Base-by-base conservation (phyloP, 2,113 vertebrate species). In the Alexandromys fortis region DNA sequence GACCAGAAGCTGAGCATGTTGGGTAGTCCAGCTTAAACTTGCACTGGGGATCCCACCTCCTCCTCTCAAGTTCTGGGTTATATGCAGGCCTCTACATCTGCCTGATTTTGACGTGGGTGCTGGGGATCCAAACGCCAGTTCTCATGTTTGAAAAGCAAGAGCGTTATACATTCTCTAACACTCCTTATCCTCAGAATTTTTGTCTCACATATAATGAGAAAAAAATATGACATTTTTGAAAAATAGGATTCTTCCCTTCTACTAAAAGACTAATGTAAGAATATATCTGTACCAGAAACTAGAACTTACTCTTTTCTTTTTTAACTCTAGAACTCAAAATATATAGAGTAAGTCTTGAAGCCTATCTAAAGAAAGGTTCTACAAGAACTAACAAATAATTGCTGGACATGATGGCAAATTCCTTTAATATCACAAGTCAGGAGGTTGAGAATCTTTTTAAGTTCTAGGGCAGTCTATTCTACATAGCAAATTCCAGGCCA, bases 241-340 rank as follows among this genome's bases (percentile, higher is more conserved):
- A 97, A 65, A 38, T 38, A 91, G 7, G 5, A 91, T 65, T 89
- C 13, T 82, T 77, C 24, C 61, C 42, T 81, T 91, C 4, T 89
- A 91, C 55, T 73, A 86, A 95, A 96, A 76, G 19, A 91, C 10
- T 42, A 95, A 0, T 52, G 13, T 70, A 94, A 91, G 65, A 95
- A 90, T 52, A 67, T 73, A 35, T 61, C 35, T 89, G 26, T 16
- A 82, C 28, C 78, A 92, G 7, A 65, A 10, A 81, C 26, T 89
- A 91, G 9, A 94, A 88, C 61, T 11, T 35, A 5, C 47, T 2
- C 61, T 52, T 75, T 86, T 89, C 77, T 61, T 95, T 86, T 22
- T 92, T 49, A 49, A 49, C 5, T n/a, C 26, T 81, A 89, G 33
- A 90, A 81, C 42, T 73, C 78, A 65, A 1, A 94, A 68, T 83